Conservation (phyloP, 2,113 vertebrate species). For the Solea senegalensis region DNA sequence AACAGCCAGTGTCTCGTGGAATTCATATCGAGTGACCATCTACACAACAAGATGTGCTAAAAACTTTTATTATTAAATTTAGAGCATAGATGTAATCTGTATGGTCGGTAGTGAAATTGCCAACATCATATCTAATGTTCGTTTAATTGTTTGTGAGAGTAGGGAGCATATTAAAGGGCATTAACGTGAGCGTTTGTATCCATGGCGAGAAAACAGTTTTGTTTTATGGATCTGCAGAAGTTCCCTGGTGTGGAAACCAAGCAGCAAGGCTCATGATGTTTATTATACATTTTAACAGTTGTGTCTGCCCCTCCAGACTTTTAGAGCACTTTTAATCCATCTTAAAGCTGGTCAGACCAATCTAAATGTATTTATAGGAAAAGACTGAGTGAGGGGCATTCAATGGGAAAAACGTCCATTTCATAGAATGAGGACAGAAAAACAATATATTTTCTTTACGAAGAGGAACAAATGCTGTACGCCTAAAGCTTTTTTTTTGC, state of each 20-base stretch:
- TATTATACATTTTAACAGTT: background rate
- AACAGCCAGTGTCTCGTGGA: slow-evolving; percentile 14
- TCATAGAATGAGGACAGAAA: too few relatives aligned
- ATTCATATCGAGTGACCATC: slow-evolving; percentile 29
- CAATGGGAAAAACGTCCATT: too few relatives aligned
- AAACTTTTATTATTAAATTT: background rate
- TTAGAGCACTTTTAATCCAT: background rate
- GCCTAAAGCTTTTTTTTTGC: background rate
- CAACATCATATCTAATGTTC: slow-evolving; percentile 16
- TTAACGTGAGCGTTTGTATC: background rate
- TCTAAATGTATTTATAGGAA: background rate
- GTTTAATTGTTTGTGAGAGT: slow-evolving; percentile 3
- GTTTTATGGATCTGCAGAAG: slow-evolving; percentile 12
- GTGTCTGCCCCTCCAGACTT: background rate
- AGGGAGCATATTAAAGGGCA: background rate
- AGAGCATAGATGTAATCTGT: slow-evolving; percentile 20
- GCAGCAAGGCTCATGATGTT: background rate
- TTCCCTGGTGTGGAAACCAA: background rate
- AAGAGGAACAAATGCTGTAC: too few relatives aligned
- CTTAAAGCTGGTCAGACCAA: background rate
- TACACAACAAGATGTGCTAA: slow-evolving; percentile 8
- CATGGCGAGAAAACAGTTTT: background rate
- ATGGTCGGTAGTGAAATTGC: slow-evolving; percentile 16
- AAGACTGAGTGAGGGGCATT: background rate
- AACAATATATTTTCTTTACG: too few relatives aligned